These are phyloP conservation scores for Mionectes olivaceus DNA, from an alignment of 2,797 vertebrate genomes.

Conservation along the genomic window DNA sequence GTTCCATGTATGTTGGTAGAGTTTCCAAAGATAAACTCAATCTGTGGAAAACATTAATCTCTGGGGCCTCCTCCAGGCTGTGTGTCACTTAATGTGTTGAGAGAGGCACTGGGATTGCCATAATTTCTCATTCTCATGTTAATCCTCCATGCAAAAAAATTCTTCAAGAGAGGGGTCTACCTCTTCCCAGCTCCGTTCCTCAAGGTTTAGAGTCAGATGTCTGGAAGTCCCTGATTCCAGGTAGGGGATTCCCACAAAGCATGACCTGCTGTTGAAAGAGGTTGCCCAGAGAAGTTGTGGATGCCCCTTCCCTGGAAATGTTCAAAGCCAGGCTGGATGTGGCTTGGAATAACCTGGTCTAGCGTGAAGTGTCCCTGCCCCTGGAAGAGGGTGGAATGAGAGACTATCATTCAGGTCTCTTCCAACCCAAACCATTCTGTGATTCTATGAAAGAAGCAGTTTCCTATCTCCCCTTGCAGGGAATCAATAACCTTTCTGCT, in stretches of 20 bases:
- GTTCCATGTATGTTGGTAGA: neutral
- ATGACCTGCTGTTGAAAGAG: neutral
- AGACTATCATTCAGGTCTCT: neutral
- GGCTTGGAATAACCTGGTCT: neutral
- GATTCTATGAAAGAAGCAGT: neutral
- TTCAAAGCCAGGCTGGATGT: fast-evolving
- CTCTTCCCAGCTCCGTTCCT: neutral
- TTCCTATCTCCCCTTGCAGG: neutral
- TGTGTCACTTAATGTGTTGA: neutral
- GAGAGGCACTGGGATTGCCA: neutral
- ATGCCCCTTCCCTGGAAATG: neutral
- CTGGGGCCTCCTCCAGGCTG: neutral
- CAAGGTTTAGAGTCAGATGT: neutral
- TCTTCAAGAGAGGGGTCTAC: neutral
- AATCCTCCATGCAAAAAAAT: fast-evolving
- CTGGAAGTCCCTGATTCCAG: neutral
- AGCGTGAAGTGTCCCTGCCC: neutral
- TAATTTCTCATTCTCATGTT: neutral
- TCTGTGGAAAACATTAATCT: neutral
- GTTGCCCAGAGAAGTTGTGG: neutral
- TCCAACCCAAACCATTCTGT: neutral
- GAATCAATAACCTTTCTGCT: constrained; percentile 27
- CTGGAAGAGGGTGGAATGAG: neutral
- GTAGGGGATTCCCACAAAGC: neutral
- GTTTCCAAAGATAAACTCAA: constrained; percentile 17